Percentiles rank a stretch among this genome's conserved stretches.
Evolutionary conservation across 2,797 vertebrate species (phyloP).

Genomic region (Pseudochirops corinnae): DNA sequence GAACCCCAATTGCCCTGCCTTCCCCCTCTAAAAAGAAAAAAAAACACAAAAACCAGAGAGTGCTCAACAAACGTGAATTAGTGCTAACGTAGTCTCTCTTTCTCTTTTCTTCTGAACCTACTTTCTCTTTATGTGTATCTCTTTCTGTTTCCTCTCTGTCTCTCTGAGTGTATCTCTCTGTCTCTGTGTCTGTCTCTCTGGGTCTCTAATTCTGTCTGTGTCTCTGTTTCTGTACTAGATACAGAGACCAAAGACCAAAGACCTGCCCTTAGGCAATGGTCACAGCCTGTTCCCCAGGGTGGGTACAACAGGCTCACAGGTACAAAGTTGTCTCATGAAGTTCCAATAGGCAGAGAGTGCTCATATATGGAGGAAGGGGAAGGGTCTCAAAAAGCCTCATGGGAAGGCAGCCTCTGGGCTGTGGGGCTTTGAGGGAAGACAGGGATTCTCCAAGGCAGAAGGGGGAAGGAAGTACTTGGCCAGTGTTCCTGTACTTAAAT

Average conservation of each 20-base stretch:
- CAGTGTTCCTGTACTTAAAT: neutral
- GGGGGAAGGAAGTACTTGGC: neutral
- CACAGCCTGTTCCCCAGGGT: no score
- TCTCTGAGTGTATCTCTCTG: neutral
- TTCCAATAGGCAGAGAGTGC: neutral
- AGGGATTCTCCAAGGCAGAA: neutral
- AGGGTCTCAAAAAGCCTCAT: neutral
- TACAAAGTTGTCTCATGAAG: neutral
- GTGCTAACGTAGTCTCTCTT: neutral
- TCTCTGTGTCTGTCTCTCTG: neutral
- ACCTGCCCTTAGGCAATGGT: neutral
- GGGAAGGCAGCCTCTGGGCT: neutral
- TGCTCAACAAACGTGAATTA: neutral
- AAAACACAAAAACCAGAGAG: neutral
- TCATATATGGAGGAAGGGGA: neutral
- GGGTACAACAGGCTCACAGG: neutral
- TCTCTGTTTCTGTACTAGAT: neutral
- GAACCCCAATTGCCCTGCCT: no score
- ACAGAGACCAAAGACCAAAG: neutral
- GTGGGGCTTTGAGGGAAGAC: neutral
- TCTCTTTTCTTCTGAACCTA: neutral
- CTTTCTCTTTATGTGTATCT: neutral
- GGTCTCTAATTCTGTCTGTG: neutral
- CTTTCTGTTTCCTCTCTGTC: neutral
- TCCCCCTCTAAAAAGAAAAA: no score